Base-by-base conservation (phyloP, 2,113 vertebrate genomes). In the Centropristis striata region DNA sequence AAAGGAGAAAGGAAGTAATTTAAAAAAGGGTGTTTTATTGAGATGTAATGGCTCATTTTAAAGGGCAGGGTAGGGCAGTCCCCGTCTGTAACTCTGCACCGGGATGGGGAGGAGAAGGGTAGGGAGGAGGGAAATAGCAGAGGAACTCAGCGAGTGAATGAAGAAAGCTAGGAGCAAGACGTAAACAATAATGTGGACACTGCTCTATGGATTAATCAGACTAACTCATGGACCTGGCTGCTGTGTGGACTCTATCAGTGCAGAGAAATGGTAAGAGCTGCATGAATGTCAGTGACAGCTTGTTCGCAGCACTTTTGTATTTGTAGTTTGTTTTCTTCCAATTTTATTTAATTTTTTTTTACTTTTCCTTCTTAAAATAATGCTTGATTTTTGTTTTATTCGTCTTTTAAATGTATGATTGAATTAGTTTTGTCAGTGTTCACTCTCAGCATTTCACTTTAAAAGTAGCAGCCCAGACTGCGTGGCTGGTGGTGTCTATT, bases 401-500 rank as follows among this genome's bases (percentile, higher is more conserved):
- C 2, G 27, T 46, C 18, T 23, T 71, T 66, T 18, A 63, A 59
- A 25, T 25, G 16, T 67, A 8, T 18, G 14, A 70, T 47, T 46
- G 28, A 23, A 23, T 78, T 7, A 4, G 4, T 53, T 81, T 71
- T 59, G 58, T 74, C 63, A 25, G 50, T 6, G 59, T 64, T 81
- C 18, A 23, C 21, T 59, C 60, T 72, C 15, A 68, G 76, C 76
- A 90, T 90, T 93, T 89, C 89, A 85, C 82, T 90, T 85, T 93
- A 92, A 92, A 93, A 95, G 91, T 81, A 90, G 86, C 89, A 89
- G 86, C 87, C 86, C 89, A 91, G 90, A 92, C 92, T 86, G 86
- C 91, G 93, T 80, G 93, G 93, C 90, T 90, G 88, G 83, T 44
- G 50, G 88, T 85, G 88, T 93, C 94, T 95, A 95, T 95, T 95